phyloP scores from a whole-genome alignment of 2,888 invertebrate genomes.

The Dusona sp. region DNA sequence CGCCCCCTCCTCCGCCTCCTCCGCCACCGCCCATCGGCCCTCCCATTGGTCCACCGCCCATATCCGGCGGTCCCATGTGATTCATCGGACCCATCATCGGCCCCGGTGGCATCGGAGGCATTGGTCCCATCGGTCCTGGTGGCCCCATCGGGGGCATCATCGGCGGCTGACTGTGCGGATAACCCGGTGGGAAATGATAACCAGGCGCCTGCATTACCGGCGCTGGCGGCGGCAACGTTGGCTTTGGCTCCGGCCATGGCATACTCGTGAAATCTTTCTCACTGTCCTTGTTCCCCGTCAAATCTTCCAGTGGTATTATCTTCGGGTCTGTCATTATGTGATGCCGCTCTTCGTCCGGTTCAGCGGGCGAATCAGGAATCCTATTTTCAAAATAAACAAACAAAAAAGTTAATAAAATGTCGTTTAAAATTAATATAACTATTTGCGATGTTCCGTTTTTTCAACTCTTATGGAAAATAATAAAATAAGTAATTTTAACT shows the following conservation, averaged over 20 bases:
- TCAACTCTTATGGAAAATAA: too few relatives aligned
- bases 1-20: constrained; percentile 68
- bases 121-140: constrained; percentile 70
- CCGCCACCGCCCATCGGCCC: constrained; percentile 70
- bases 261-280: constrained; percentile 91
- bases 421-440: not conserved
- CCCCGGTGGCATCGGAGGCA: constrained; percentile 71
- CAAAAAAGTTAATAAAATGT: not conserved
- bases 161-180: constrained; percentile 80
- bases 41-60: constrained; percentile 74
- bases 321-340: constrained; percentile 91
- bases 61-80: constrained; percentile 83
- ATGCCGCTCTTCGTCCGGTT: constrained; percentile 94
- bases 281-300: constrained; percentile 92
- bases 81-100: constrained; percentile 78
- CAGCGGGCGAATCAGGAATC: constrained; percentile 94
- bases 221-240: constrained; percentile 85
- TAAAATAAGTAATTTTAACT: not conserved
- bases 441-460: not conserved
- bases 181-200: constrained; percentile 80
- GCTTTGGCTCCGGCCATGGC: constrained; percentile 95
- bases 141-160: constrained; percentile 72
- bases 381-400: constrained; percentile 76
- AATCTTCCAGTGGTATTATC: constrained; percentile 95
- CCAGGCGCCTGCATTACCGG: constrained; percentile 72